Base-by-base conservation (phyloP, 2,113 vertebrate species). In the Oplegnathus fasciatus region DNA sequence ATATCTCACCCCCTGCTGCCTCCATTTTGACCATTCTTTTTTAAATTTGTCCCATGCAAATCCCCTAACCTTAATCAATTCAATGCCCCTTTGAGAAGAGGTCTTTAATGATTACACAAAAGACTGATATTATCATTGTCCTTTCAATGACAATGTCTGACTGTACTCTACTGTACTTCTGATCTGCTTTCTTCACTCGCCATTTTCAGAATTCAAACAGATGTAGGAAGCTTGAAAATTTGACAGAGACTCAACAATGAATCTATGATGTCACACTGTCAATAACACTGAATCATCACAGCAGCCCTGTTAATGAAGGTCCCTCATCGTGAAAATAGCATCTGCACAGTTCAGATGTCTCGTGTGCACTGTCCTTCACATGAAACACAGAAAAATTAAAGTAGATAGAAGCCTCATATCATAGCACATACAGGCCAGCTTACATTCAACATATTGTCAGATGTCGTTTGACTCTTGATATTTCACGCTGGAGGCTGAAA, bases 401-500 rank as follows among this genome's bases (percentile, higher is more conserved):
- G 20, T 30, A 44, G 65, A 79, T 67, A 62, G 72, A 69, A 24
- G n/a, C n/a, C 73, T 86, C 65, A 52, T 75, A 86, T 82, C 66
- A 44, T 32, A 32, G 54, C 72, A 34, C 42, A 64, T 34, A 66
- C 85, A 74, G 76, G 40, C 69, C 20, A 48, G 69, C 66, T 89
- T 86, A 87, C 77, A 89, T 69, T 79, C 62, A 73, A 46, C 77
- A 62, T 50, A 80, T 80, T 84, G 52, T 90, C 80, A 84, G 77
- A 87, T 87, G 52, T 86, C 83, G 75, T 90, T 86, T 89, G 62
- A 62, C 48, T 57, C 65, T 69, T 84, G 78, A 90, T 86, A 87
- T 84, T 87, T 93, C 85, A 82, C 34, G 28, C 65, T 18, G 5
- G 69, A 67, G 79, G 66, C 55, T 80, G 85, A 83, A 54, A 79